Percentiles rank a stretch among this genome's conserved stretches.
These are phyloP conservation scores for Aromia moschata DNA, from an alignment of 2,888 invertebrate genomes.

Conservation along the genomic window DNA sequence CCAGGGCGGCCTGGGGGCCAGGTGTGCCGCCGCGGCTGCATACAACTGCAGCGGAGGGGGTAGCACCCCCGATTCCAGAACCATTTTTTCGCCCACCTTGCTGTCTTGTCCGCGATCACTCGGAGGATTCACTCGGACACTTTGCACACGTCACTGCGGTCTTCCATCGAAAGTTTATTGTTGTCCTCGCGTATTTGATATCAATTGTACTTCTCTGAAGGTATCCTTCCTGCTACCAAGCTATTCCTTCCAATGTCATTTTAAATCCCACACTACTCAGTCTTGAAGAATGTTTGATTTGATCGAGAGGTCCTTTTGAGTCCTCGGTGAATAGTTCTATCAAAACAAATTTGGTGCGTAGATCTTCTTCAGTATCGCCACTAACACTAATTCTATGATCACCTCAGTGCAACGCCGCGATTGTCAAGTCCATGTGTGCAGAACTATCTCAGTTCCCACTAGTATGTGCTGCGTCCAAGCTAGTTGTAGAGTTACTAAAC, in stretches of 20 bases:
- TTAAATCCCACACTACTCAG: too few species aligned
- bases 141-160: constrained; percentile 29
- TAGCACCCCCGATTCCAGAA: constrained; percentile 71
- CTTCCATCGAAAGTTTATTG: constrained; percentile 1
- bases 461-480: constrained; percentile 47
- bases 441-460: constrained; percentile 19
- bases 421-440: constrained; percentile 33
- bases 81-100: constrained; percentile 64
- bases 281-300: too few species aligned
- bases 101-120: constrained; percentile 18
- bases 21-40: constrained; percentile 75
- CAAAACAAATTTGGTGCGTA: too few species aligned
- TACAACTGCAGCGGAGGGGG: constrained; percentile 77
- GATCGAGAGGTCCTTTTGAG: too few species aligned
- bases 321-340: neutral
- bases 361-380: neutral
- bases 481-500: constrained; percentile 58
- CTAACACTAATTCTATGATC: neutral
- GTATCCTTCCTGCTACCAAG: too few species aligned
- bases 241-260: too few species aligned
- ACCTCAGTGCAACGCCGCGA: constrained; percentile 16
- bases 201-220: too few species aligned
- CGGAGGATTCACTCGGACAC: constrained; percentile 21
- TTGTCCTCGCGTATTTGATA: too few species aligned
- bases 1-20: constrained; percentile 69